Conservation (phyloP, 2,888 invertebrate genomes). For the Neuroscelio doddi region DNA sequence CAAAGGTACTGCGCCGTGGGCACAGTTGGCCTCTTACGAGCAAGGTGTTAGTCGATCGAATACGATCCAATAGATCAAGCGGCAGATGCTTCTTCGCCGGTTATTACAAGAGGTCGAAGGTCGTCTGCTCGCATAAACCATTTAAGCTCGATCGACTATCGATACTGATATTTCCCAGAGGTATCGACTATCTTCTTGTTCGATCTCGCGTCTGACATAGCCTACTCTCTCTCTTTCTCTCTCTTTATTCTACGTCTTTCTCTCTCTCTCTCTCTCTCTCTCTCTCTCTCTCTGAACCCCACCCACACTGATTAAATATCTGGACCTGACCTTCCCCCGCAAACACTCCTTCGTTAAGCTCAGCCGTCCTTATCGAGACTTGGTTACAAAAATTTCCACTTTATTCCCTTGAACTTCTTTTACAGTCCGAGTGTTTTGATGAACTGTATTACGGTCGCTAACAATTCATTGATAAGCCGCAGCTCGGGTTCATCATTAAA, state of each 20-base stretch:
- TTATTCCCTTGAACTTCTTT: conserved; percentile 37
- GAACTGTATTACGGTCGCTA: conserved; percentile 23
- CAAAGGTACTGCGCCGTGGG: conserved; percentile 31
- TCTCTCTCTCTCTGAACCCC: conserved; percentile 52
- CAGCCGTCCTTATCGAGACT: neutral
- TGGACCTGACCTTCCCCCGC: conserved; percentile 50
- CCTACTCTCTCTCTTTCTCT: conserved; percentile 26
- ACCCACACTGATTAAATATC: conserved; percentile 66
- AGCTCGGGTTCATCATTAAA: neutral
- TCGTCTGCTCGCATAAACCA: conserved; percentile 71
- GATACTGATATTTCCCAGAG: conserved; percentile 71
- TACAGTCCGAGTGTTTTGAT: conserved; percentile 26
- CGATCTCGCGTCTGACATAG: conserved; percentile 59
- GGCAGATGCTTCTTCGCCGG: conserved; percentile 65
- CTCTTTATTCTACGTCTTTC: conserved; percentile 15
- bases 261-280: conserved; percentile 36
- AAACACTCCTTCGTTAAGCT: conserved; percentile 33
- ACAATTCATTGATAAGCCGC: conserved; percentile 10
- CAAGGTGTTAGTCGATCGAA: conserved; percentile 67
- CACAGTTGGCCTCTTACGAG: conserved; percentile 52
- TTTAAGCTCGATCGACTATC: conserved; percentile 69
- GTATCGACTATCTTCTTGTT: conserved; percentile 62
- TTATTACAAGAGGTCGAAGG: conserved; percentile 69
- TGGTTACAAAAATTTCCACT: neutral
- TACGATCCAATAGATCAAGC: conserved; percentile 66